Percentiles rank a stretch among this genome's conserved stretches.
phyloP scores from a whole-genome alignment of 2,113 vertebrate species.

The Pygoscelis antarcticus region DNA sequence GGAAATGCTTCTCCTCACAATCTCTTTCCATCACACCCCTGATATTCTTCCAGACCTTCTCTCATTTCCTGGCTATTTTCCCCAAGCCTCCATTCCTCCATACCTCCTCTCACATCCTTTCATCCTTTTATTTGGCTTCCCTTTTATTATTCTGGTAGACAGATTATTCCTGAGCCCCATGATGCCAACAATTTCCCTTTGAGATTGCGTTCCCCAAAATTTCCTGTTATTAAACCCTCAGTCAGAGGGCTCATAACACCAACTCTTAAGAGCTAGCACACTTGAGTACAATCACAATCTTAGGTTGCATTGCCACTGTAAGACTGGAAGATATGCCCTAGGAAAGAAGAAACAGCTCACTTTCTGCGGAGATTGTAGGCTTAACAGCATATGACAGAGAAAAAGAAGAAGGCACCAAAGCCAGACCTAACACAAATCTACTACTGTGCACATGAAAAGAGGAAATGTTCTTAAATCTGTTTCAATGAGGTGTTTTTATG shows the following conservation, averaged over 20 bases:
- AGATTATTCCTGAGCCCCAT: background rate
- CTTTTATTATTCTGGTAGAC: background rate
- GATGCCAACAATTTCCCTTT: background rate
- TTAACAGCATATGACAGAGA: background rate
- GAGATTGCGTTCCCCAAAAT: background rate
- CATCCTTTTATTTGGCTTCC: constrained; percentile 12
- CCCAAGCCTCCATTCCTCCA: background rate
- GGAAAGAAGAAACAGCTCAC: background rate
- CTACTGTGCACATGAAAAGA: constrained; percentile 18
- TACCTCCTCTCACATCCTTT: constrained; percentile 2
- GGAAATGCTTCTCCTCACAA: background rate
- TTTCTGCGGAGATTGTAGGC: background rate
- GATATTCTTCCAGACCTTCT: constrained; percentile 49
- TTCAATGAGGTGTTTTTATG: constrained; percentile 14
- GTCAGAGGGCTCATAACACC: background rate
- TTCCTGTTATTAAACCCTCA: background rate
- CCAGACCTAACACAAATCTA: background rate
- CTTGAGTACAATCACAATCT: background rate
- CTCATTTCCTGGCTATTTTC: constrained; percentile 47
- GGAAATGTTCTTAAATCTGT: background rate
- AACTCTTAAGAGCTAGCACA: background rate
- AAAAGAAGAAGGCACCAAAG: background rate
- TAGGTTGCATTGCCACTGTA: background rate
- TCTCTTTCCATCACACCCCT: constrained; percentile 43
- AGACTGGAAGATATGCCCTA: background rate